Evolutionary conservation across 2,113 vertebrate genomes (phyloP).

Genomic region (Phyllostomus hastatus): DNA sequence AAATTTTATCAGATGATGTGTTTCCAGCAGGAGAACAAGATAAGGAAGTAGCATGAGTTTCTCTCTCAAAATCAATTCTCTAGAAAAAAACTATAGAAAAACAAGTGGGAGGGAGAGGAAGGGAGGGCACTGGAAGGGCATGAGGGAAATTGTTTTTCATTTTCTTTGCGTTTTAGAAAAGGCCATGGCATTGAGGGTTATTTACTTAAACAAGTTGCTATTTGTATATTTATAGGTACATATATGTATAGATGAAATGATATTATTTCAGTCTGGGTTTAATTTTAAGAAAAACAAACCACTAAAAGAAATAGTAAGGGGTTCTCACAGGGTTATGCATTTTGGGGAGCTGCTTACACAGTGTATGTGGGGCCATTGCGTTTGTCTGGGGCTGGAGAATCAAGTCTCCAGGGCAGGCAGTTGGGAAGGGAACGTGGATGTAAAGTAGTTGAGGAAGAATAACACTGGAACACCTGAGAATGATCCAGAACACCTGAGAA

Average conservation of each 20-base stretch:
- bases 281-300: not conserved
- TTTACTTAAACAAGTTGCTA: not conserved
- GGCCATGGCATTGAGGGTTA: not conserved
- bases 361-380: accelerated
- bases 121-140: no score
- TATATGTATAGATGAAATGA: not conserved
- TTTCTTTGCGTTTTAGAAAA: not conserved
- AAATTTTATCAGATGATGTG: not conserved
- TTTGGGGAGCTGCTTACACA: not conserved
- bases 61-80: not conserved
- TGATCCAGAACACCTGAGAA: not conserved
- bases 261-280: not conserved
- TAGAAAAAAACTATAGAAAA: not conserved
- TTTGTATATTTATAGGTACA: not conserved
- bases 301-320: not conserved
- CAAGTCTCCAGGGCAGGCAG: not conserved
- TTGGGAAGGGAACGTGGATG: not conserved
- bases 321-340: not conserved
- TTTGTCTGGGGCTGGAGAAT: not conserved
- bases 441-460: not conserved
- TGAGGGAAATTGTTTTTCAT: not conserved
- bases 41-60: not conserved
- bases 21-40: not conserved
- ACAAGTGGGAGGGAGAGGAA: not conserved
- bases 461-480: not conserved